Conservation (phyloP, 1,140 invertebrate species). For the Drosophila equinoxialis region DNA sequence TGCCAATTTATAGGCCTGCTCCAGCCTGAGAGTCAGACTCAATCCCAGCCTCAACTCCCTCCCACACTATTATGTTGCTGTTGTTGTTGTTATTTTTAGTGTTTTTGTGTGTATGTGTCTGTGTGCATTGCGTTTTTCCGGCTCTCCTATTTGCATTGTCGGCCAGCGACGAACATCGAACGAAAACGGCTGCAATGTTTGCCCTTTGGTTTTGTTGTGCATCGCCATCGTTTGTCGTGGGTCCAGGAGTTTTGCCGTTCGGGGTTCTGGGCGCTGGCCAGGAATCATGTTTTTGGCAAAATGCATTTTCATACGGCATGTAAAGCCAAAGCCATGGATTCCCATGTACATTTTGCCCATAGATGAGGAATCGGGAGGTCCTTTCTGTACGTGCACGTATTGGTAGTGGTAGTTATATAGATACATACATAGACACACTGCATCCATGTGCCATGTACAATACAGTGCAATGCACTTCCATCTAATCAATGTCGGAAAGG, state of each 20-base stretch:
- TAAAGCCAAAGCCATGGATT: constrained; percentile 46
- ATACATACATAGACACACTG: constrained; percentile 22
- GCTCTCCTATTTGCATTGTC: constrained; percentile 75
- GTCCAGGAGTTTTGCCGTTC: not conserved
- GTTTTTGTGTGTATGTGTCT: constrained; percentile 19
- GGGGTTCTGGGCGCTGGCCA: constrained; percentile 21
- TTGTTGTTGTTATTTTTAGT: constrained; percentile 33
- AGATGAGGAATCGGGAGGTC: constrained; percentile 34
- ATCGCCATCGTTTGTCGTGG: constrained; percentile 13
- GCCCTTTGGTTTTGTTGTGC: constrained; percentile 67
- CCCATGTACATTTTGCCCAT: constrained; percentile 33
- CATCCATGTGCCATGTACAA: constrained; percentile 35
- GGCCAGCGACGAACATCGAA: constrained; percentile 43
- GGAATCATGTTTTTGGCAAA: constrained; percentile 77
- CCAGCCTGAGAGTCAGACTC: not conserved
- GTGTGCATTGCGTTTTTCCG: constrained; percentile 66
- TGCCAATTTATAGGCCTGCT: constrained; percentile 70
- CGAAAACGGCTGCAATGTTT: constrained; percentile 63
- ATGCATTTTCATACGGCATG: constrained; percentile 78
- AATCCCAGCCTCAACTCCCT: not conserved
- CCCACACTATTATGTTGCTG: constrained; percentile 12
- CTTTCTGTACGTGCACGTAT: not conserved
- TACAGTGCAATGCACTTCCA: constrained; percentile 71
- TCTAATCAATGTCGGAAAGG: constrained; percentile 64
- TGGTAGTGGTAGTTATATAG: constrained; percentile 20